Evolutionary conservation across 1,140 invertebrate genomes (phyloP).

Genomic region (Zaprionus camerounensis): DNA sequence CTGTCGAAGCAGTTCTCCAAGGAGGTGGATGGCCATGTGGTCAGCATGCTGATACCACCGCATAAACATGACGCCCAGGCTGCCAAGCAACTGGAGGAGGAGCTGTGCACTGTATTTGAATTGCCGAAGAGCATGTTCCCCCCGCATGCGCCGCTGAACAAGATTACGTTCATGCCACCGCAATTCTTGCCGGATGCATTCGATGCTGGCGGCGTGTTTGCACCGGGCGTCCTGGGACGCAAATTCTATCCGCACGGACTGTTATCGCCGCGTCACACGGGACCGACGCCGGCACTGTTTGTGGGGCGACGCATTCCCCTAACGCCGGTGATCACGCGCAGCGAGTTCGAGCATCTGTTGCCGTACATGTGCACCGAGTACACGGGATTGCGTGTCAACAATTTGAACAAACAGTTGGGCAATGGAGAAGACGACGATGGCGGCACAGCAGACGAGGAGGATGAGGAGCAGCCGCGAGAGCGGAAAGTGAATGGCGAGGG

Average conservation of each 20-base stretch:
- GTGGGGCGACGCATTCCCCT: conserved; percentile 32
- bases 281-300: conserved; percentile 47
- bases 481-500: background rate
- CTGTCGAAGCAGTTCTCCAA: background rate
- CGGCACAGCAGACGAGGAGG: accelerated
- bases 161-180: conserved; percentile 36
- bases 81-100: background rate
- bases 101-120: conserved; percentile 13
- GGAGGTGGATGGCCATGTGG: conserved; percentile 2
- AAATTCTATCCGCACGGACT: conserved; percentile 37
- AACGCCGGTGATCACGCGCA: background rate
- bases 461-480: background rate
- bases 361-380: background rate
- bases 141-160: conserved; percentile 6
- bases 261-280: conserved; percentile 14
- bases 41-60: background rate
- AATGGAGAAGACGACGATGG: background rate
- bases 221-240: conserved; percentile 7
- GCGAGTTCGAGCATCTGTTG: background rate
- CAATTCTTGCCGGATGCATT: conserved; percentile 27
- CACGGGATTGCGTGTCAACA: background rate
- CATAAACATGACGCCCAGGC: conserved; percentile 7
- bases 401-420: background rate
- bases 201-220: conserved; percentile 46
- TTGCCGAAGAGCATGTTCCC: conserved; percentile 39